Evolutionary conservation across 2,113 vertebrate genomes (phyloP), one percentile per base, ranked within the genome.

Genomic region (Coracopsis vasa): DNA sequence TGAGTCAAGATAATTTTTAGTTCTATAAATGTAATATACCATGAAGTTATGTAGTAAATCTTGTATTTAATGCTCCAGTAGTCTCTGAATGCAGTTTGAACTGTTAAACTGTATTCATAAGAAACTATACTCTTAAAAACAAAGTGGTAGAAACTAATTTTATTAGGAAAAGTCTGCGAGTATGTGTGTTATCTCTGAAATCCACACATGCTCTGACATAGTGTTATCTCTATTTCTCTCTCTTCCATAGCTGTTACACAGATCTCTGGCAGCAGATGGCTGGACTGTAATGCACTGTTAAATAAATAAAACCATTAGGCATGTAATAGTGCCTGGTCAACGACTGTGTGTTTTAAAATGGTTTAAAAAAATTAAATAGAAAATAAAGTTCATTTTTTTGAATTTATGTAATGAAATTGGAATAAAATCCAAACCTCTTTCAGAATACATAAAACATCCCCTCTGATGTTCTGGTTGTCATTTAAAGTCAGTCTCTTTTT

Each of bases 271-370:
- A 97, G 85, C 94, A 97, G 86, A 96, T 95, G 95, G 92, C 92
- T 97, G 80, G 86, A 93, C 89, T 96, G 83, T 91, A 96, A 95
- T 95, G 82, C 80, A 86, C 88, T 95, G 86, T 92, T 97, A 97
- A 95, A 96, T 94, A 97, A 92, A 96, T 97, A 80, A 96, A 96
- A 94, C 81, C 89, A 86, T 96, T 96, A 88, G 82, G 73, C 91
- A 86, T 81, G 74, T 95, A 92, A 80, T 94, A 72, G 77, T 88
- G 92, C 94, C 94, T 93, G 35, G 85, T 96, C 86, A 97, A 94
- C 9, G 45, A 70, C 44, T 90, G 83, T 88, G 71, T 94, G 74
- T 94, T 97, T 96, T 96, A 92, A 88, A 95, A 61, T 80, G 58
- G n/a, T 96, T 95, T 90, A 45, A 86, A 77, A 92, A 90, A 94